Conservation (phyloP, 53 echinoderm and acorn worm genomes). For the Echinometra lucunter region DNA sequence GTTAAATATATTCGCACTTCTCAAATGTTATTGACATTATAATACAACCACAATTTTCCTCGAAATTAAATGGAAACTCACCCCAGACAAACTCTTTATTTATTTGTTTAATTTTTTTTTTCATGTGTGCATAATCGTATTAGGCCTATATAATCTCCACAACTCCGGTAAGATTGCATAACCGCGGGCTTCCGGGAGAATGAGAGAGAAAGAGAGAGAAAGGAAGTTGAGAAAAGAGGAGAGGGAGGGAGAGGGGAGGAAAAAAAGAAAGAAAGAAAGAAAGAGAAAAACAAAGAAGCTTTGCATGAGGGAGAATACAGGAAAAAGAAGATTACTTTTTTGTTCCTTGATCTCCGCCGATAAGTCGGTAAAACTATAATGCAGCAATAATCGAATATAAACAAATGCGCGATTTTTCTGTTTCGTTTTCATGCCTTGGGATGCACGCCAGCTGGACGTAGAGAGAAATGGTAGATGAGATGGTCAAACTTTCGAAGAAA, state of each 20-base stretch:
- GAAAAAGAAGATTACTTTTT: neutral
- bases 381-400: slow-evolving; percentile 26
- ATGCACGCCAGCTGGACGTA: neutral
- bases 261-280: no score
- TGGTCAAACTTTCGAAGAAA: slow-evolving; percentile 11
- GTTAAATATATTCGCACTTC: neutral
- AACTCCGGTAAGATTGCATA: neutral
- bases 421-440: neutral
- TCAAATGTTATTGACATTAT: neutral
- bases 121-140: neutral
- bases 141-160: neutral
- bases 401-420: slow-evolving; percentile 19
- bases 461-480: neutral
- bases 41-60: no score
- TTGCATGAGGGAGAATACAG: no score
- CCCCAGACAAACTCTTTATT: neutral
- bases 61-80: no score
- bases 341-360: neutral
- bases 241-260: neutral
- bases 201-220: neutral
- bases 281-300: no score
- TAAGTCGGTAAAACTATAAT: neutral
- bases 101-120: neutral
- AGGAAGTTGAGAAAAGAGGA: neutral
- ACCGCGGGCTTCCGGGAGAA: neutral